phyloP scores from a whole-genome alignment of 2,888 invertebrate species.

The Mechanitis messenoides region DNA sequence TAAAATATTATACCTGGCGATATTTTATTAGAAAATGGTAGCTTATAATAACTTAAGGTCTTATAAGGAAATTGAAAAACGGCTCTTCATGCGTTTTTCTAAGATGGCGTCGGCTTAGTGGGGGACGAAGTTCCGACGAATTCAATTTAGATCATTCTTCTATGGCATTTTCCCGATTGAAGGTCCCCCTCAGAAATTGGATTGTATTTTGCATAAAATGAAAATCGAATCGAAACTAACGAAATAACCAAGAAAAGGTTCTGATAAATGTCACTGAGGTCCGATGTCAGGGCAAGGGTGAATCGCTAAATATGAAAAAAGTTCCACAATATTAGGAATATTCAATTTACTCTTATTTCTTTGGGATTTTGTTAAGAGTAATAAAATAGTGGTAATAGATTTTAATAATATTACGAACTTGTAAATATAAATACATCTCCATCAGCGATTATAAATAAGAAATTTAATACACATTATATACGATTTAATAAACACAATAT shows the following conservation, averaged over 20 bases:
- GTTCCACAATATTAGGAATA: slow-evolving; percentile 1
- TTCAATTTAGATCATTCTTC: slow-evolving; percentile 75
- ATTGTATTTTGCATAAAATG: slow-evolving; percentile 74
- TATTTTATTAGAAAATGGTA: neutral
- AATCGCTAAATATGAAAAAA: slow-evolving; percentile 21
- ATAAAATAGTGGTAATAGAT: neutral
- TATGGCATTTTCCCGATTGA: slow-evolving; percentile 68
- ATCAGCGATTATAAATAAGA: too few species aligned
- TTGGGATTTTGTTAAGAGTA: neutral
- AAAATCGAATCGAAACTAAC: slow-evolving; percentile 69
- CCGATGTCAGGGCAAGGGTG: slow-evolving; percentile 19
- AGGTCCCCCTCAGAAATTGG: slow-evolving; percentile 56
- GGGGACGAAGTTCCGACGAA: slow-evolving; percentile 45
- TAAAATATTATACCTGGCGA: too few species aligned
- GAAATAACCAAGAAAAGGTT: slow-evolving; percentile 55
- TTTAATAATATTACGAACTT: too few species aligned
- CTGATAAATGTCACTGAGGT: slow-evolving; percentile 34
- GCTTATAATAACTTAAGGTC: neutral
- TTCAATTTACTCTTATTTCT: slow-evolving; percentile 9
- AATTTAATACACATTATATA: too few species aligned
- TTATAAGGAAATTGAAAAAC: neutral
- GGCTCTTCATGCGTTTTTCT: slow-evolving; percentile 17
- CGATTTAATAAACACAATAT: too few species aligned
- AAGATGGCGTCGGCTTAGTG: slow-evolving; percentile 40
- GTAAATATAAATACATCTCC: too few species aligned